Base-by-base conservation (phyloP, 2,113 vertebrate genomes). In the Misgurnus anguillicaudatus region DNA sequence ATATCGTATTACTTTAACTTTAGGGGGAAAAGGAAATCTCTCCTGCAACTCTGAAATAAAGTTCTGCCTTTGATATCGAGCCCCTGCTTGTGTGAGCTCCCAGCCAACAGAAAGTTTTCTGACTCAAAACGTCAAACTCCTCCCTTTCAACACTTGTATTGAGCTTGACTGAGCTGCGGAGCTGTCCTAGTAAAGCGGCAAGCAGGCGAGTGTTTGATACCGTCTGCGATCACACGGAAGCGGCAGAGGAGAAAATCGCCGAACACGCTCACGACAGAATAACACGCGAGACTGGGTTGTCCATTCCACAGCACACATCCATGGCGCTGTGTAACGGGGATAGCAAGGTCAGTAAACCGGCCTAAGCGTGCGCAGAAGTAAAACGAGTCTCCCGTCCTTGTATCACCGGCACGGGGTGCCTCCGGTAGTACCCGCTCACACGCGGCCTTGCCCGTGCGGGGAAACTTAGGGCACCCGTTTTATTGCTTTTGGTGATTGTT, bases 311-410 rank as follows among this genome's bases (percentile, higher is more conserved):
- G 17, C 65, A 75, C 89, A 88, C 88, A 88, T 91, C 85, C 90
- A 97, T 98, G 96, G 97, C 95, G 88, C 92, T 95, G 87, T 96
- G 95, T 90, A 98, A 98, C 94, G 97, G 97, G 91, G 96, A 98
- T 84, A 92, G 94, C 94, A 98, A 98, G 97, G 97, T 98, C 92
- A 95, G 96, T 94, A 85, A 10, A 69, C 70, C 61, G 67, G 53
- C 75, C 74, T 68, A 14, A 45, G 39, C 31, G 14, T 31, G 19
- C 13, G 17, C 51, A 47, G 6, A 36, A 9, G 47, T 51, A 2
- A 13, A 11, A 11, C 4, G 47, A 2, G 4, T 45, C 6, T 10
- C 21, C 21, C 14, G 41, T 61, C 41, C 57, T 48, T 60, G 11
- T 74, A 60, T 73, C 53, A 42, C n/a, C 70, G 53, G 70, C 16